phyloP scores from a whole-genome alignment of 2,888 invertebrate genomes.

The Rhingia rostrata region DNA sequence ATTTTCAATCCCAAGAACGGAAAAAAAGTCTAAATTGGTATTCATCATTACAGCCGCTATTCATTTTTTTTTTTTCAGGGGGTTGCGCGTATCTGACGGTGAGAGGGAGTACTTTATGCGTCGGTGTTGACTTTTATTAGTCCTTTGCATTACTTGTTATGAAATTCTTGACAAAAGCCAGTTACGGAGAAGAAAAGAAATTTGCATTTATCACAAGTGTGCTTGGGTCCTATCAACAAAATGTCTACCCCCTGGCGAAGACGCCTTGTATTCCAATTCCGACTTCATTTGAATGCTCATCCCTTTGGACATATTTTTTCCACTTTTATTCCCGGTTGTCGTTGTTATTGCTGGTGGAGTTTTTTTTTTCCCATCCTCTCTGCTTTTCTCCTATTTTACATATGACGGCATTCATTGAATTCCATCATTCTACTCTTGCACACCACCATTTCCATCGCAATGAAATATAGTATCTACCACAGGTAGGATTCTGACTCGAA shows the following conservation, averaged over 20 bases:
- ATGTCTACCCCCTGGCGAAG: conserved; percentile 1
- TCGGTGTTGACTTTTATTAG: conserved; percentile 48
- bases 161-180: conserved; percentile 37
- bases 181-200: conserved; percentile 27
- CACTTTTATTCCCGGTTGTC: conserved; percentile 19
- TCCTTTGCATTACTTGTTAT: conserved; percentile 41
- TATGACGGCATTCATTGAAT: conserved; percentile 54
- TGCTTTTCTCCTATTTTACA: conserved; percentile 40
- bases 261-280: background rate
- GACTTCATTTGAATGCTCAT: conserved; percentile 34
- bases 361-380: background rate
- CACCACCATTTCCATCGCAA: conserved; percentile 14
- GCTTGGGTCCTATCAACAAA: background rate
- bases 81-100: background rate
- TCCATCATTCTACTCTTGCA: conserved; percentile 40
- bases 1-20: conserved; percentile 6
- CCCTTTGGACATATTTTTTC: conserved; percentile 52
- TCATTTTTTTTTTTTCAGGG: conserved; percentile 15
- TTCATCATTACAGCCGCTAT: conserved; percentile 55
- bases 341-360: background rate
- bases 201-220: conserved; percentile 54
- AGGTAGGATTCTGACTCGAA: background rate
- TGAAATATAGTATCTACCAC: conserved; percentile 8
- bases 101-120: conserved; percentile 5
- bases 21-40: conserved; percentile 58